Conservation (phyloP, 2,797 vertebrate genomes). For the Adelosebastes latens region DNA sequence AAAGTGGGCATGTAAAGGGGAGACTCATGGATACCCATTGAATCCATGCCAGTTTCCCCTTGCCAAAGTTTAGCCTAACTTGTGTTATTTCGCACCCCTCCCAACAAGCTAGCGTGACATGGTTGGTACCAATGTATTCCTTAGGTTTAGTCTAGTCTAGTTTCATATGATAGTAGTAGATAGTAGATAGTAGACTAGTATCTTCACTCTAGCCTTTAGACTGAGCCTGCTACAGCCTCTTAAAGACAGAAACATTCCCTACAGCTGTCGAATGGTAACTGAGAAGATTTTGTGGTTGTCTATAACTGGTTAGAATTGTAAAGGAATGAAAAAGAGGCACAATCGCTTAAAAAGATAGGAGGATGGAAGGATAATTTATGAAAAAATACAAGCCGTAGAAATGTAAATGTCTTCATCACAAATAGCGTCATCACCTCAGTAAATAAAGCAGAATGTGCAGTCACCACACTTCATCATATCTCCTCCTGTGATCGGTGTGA, state of each 20-base stretch:
- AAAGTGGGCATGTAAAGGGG: too few species aligned
- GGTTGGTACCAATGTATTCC: too few species aligned
- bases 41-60: too few species aligned
- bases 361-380: neutral
- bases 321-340: neutral
- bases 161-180: too few species aligned
- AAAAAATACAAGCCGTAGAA: neutral
- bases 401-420: neutral
- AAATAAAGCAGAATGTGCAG: neutral
- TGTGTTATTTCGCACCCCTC: too few species aligned
- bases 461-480: slow-evolving; percentile 4
- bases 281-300: neutral
- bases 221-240: too few species aligned
- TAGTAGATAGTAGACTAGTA: too few species aligned
- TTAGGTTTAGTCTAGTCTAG: too few species aligned
- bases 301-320: neutral
- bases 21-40: neutral
- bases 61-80: too few species aligned
- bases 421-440: neutral
- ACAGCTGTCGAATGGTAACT: neutral
- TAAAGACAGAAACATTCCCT: neutral
- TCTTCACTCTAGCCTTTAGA: too few species aligned
- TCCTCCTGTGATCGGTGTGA: slow-evolving; percentile 4
- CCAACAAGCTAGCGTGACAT: too few species aligned
- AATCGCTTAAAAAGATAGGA: neutral